These are phyloP conservation scores for Sebastes hopkinsi DNA, from an alignment of 2,797 vertebrate species.

Conservation along the genomic window DNA sequence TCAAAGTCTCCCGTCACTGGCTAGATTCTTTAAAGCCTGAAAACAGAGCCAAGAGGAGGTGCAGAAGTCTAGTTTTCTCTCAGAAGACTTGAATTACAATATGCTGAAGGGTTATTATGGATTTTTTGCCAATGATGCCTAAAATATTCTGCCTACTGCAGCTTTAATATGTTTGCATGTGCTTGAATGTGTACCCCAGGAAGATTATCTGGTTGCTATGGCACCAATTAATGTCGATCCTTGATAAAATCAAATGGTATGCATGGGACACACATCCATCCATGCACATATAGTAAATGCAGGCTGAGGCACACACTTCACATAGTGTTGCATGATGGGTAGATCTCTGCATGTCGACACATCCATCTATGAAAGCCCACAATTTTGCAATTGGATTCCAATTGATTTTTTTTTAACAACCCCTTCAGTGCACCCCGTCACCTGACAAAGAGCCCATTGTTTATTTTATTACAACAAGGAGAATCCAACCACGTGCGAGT, in stretches of 20 bases:
- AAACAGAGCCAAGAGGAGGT: too few relatives aligned
- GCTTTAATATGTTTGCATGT: too few relatives aligned
- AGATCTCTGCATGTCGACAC: neutral
- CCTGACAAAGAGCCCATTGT: slow-evolving; percentile 58
- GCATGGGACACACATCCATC: neutral
- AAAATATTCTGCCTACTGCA: too few relatives aligned
- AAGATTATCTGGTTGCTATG: too few relatives aligned
- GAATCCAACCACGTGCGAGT: slow-evolving; percentile 5
- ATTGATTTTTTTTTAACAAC: slow-evolving; percentile 62
- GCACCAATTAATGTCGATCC: too few relatives aligned
- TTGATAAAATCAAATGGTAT: neutral
- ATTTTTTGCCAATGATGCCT: too few relatives aligned
- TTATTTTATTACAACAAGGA: slow-evolving; percentile 46
- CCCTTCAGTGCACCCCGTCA: slow-evolving; percentile 9
- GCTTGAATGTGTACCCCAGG: too few relatives aligned
- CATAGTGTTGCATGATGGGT: neutral
- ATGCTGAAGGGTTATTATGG: too few relatives aligned
- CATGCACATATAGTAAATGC: neutral
- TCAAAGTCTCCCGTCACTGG: accelerated
- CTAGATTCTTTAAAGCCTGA: too few relatives aligned
- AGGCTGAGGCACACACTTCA: neutral
- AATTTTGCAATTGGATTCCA: slow-evolving; percentile 26
- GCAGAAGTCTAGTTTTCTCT: too few relatives aligned
- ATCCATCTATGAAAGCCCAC: neutral
- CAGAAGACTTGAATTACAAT: too few relatives aligned